Evolutionary conservation across 2,888 invertebrate genomes (phyloP), one percentile per base, ranked within the genome.

Genomic region (Cataglyphis cursor): DNA sequence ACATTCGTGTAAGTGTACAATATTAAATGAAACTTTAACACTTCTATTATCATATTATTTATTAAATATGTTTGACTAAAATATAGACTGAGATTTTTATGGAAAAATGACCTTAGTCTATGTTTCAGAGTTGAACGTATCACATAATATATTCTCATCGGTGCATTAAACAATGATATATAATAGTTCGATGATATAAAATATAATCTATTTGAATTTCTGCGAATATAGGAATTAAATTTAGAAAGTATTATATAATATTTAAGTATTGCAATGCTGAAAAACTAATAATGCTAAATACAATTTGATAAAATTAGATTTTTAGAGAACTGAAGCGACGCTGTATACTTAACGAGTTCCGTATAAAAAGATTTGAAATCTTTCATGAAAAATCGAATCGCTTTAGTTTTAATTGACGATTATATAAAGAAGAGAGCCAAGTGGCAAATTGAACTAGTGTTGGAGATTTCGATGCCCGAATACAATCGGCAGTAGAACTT

Each of bases 401-500:
- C 18, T 8, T 28, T 12, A 24, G 28, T 35, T 24, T 54, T 38
- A 24, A 51, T 15, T 41, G 28, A 21, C 57, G 28, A 41, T 28
- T 28, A 12, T 12, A 44, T 44, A 10, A 57, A 57, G 9, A 65
- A 65, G 12, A 54, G 24, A 65, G 21, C 21, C 28, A 66, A 65
- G 28, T 75, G 41, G n/a, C 65, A 76, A n/a, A n/a, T 41, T 54
- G 54, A 41, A 72, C 57, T 51, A 24, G 31, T 28, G 74, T 80
- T 81, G 91, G 91, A 89, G 91, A 91, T 87, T 91, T 91, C 91
- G 89, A 91, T 70, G 91, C 91, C 84, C 70, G 89, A 81, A 38
- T 76, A 38, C 48, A 76, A 83, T 83, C 78, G 74, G 80, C 85
- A 90, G 83, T 38, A 21, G 21, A 65, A 59, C 83, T 62, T 35